These are phyloP conservation scores for Characodon lateralis DNA, from an alignment of 2,797 vertebrate species.

Conservation along the genomic window DNA sequence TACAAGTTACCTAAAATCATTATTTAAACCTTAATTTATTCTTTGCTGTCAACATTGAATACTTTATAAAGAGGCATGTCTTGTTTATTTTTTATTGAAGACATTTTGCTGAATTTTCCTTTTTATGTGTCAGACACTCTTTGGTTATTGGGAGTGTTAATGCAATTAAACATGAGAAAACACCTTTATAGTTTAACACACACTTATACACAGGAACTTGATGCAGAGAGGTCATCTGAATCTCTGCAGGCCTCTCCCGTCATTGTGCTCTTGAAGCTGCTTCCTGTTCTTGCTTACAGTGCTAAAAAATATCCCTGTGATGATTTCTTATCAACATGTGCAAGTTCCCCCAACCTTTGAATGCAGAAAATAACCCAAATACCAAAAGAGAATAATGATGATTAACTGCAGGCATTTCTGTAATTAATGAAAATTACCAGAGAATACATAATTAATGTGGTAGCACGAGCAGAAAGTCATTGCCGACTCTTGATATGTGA, in stretches of 20 bases:
- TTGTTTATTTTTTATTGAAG: too few species aligned
- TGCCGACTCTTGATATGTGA: conserved; percentile 59
- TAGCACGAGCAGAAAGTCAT: conserved; percentile 68
- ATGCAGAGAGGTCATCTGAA: conserved; percentile 55
- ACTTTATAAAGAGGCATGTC: too few species aligned
- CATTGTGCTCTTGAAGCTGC: conserved; percentile 31
- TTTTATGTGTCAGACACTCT: neutral
- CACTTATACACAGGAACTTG: conserved; percentile 9
- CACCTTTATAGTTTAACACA: conserved; percentile 25
- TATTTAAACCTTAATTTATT: neutral
- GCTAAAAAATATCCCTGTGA: conserved; percentile 27
- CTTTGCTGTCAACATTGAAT: neutral
- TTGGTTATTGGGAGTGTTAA: conserved; percentile 13
- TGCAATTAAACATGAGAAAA: conserved; percentile 15
- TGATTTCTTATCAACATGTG: conserved; percentile 54
- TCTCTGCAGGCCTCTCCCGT: conserved; percentile 14
- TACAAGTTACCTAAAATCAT: neutral
- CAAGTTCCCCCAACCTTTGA: conserved; percentile 62
- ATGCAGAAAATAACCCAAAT: conserved; percentile 62
- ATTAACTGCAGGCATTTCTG: conserved; percentile 77
- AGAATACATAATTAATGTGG: conserved; percentile 75
- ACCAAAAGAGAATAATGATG: conserved; percentile 71
- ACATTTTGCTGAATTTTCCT: neutral
- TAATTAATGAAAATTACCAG: conserved; percentile 79
- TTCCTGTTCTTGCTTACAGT: conserved; percentile 49